Conservation (phyloP, 2,888 invertebrate species). For the Dolomedes plantarius region DNA sequence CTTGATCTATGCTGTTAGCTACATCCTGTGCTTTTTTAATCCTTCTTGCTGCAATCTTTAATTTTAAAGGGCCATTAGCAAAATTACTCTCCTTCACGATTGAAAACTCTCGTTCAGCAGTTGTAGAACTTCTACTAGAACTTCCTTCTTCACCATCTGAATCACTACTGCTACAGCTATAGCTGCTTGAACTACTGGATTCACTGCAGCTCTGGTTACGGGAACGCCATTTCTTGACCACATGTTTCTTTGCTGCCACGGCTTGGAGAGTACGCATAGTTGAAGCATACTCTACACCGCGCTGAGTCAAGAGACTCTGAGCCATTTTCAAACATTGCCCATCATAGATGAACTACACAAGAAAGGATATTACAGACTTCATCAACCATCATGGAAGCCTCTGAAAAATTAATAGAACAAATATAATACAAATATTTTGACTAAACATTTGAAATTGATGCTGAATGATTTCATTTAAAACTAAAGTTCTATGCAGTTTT, state of each 20-base stretch:
- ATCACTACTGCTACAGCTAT: conserved; percentile 46
- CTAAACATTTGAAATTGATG: too few species aligned
- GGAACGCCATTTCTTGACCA: conserved; percentile 42
- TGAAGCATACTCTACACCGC: conserved; percentile 63
- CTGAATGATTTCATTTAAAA: too few species aligned
- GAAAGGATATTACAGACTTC: conserved; percentile 6
- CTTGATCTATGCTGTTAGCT: conserved; percentile 36
- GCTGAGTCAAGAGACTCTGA: conserved; percentile 68
- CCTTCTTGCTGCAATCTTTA: conserved; percentile 62
- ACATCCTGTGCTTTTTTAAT: conserved; percentile 41
- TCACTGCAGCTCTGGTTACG: conserved; percentile 45
- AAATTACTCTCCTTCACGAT: conserved; percentile 65
- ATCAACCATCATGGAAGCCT: conserved; percentile 10
- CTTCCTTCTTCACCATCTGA: conserved; percentile 44
- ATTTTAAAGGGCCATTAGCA: conserved; percentile 59
- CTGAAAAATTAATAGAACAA: conserved; percentile 5
- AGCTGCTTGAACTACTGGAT: conserved; percentile 30
- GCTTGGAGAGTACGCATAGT: conserved; percentile 61
- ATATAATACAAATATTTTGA: too few species aligned
- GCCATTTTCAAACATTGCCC: conserved; percentile 57
- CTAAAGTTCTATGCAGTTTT: too few species aligned
- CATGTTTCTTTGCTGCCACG: conserved; percentile 38
- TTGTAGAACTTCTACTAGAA: conserved; percentile 51
- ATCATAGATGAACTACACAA: conserved; percentile 18
- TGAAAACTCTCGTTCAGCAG: conserved; percentile 64